These are phyloP conservation scores for Erithacus rubecula DNA, from an alignment of 2,797 vertebrate genomes.

Conservation along the genomic window DNA sequence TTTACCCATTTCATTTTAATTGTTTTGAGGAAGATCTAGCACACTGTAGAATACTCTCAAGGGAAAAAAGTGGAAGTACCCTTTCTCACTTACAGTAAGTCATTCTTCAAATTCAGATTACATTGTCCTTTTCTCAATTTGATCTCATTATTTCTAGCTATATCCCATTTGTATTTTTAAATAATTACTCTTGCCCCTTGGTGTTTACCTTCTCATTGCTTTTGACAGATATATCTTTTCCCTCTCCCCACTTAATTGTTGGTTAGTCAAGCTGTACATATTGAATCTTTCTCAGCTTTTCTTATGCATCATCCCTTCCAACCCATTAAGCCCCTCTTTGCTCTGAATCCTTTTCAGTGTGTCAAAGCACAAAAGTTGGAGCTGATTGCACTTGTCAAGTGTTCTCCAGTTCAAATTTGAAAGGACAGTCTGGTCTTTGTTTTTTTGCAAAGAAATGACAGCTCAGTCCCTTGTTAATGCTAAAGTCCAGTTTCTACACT, in stretches of 20 bases:
- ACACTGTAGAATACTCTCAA: not conserved
- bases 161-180: constrained; percentile 61
- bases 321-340: not conserved
- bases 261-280: constrained; percentile 66
- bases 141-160: constrained; percentile 58
- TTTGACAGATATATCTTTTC: constrained; percentile 57
- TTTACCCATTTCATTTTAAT: constrained; percentile 43
- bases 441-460: not conserved
- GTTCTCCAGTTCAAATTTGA: not conserved
- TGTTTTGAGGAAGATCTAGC: constrained; percentile 34
- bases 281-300: constrained; percentile 55
- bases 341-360: not conserved
- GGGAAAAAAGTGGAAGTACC: constrained; percentile 16
- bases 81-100: constrained; percentile 2
- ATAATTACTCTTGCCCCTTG: constrained; percentile 69
- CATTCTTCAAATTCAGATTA: constrained; percentile 33
- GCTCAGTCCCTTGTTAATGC: not conserved
- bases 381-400: not conserved
- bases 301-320: not conserved
- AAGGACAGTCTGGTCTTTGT: not conserved
- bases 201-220: constrained; percentile 61
- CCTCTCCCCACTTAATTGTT: constrained; percentile 56
- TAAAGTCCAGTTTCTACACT: not conserved
- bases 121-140: constrained; percentile 29
- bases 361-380: not conserved